phyloP scores from a whole-genome alignment of 64 coral and sea anemone species.

The Hydrozoanthus tunicans region DNA sequence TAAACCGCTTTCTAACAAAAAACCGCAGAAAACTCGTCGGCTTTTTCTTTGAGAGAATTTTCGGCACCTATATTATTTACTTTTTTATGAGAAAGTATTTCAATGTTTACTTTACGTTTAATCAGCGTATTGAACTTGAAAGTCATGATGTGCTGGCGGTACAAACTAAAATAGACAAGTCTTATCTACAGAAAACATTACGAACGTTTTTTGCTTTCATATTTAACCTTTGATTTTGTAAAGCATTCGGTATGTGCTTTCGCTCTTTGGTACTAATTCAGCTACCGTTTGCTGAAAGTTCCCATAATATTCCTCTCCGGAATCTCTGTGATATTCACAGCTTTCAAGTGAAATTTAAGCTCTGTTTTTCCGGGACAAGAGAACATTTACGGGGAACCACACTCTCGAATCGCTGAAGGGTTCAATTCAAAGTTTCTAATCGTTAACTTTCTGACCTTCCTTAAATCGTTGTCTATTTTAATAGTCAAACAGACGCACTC shows the following conservation, averaged over 20 bases:
- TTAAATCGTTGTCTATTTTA: no score
- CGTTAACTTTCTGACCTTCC: no score
- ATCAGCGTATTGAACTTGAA: neutral
- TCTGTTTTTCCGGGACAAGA: neutral
- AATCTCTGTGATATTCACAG: neutral
- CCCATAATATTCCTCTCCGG: neutral
- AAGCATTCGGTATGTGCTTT: neutral
- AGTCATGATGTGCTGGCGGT: neutral
- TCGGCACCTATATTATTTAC: no score
- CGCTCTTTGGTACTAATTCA: neutral
- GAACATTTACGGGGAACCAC: neutral
- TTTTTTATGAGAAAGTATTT: no score
- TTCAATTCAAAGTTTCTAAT: no score
- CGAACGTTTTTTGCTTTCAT: neutral
- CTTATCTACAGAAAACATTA: slow-evolving; percentile 14
- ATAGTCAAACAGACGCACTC: no score
- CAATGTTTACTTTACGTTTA: no score
- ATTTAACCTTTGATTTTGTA: slow-evolving; percentile 16
- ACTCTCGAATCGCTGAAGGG: no score
- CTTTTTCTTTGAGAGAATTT: no score
- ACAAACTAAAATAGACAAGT: neutral
- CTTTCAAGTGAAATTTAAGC: neutral
- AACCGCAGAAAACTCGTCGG: no score
- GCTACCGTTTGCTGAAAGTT: neutral
- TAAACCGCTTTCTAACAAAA: neutral